These are phyloP conservation scores for Malurus splendens DNA, from an alignment of 2,797 vertebrate species.

Conservation along the genomic window DNA sequence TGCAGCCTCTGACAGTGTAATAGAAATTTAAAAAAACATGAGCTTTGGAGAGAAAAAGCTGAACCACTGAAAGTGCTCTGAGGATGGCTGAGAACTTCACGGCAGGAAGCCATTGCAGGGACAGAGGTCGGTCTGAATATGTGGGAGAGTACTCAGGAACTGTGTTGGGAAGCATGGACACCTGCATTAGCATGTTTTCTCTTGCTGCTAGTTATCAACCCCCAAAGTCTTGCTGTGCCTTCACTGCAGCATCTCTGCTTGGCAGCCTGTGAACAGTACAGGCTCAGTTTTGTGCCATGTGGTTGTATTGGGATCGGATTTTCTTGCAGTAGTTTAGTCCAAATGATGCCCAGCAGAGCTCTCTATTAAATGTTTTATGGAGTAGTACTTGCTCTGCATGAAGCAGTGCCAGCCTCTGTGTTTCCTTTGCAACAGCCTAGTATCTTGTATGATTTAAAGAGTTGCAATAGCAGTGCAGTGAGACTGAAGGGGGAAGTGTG, in stretches of 20 bases:
- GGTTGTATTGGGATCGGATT: background rate
- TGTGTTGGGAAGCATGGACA: background rate
- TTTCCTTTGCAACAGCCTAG: background rate
- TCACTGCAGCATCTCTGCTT: background rate
- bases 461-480: background rate
- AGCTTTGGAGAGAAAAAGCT: background rate
- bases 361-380: slow-evolving; percentile 46
- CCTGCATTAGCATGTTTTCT: background rate
- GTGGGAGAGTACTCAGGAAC: background rate
- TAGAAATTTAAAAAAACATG: background rate
- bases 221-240: background rate
- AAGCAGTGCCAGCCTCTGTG: background rate
- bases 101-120: background rate
- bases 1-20: background rate
- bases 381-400: slow-evolving; percentile 1
- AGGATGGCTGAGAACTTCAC: background rate
- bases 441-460: background rate
- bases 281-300: background rate
- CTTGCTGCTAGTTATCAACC: background rate
- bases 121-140: background rate
- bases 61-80: background rate
- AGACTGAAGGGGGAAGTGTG: background rate
- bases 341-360: slow-evolving; percentile 52
- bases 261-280: background rate
- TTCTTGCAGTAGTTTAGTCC: slow-evolving; percentile 25